Conservation (phyloP, 2,797 vertebrate genomes). For the Hippopotamyrus pictus region DNA sequence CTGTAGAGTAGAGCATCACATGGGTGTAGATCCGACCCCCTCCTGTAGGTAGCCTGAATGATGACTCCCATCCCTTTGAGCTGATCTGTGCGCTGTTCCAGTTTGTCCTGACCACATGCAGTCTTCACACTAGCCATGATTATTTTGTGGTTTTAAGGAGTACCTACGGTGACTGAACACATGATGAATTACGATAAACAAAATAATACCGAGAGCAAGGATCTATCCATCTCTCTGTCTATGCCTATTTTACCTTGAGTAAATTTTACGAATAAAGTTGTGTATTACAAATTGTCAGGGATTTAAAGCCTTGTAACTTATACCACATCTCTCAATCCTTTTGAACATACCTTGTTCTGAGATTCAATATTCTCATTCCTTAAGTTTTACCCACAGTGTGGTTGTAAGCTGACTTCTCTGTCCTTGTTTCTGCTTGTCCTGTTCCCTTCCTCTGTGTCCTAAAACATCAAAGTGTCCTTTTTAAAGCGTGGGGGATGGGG, state of each 20-base stretch:
- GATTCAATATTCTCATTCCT: neutral
- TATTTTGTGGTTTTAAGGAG: neutral
- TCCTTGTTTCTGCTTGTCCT: neutral
- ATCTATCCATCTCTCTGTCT: neutral
- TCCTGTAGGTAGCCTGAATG: conserved; percentile 7
- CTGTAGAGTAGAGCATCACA: conserved; percentile 5
- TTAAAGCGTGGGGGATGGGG: neutral
- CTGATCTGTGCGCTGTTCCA: neutral
- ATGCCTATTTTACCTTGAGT: neutral
- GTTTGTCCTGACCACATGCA: neutral
- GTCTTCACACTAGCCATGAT: neutral
- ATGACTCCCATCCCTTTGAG: neutral
- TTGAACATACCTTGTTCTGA: neutral
- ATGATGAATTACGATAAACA: neutral
- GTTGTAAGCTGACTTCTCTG: neutral
- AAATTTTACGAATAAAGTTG: neutral
- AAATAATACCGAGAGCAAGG: neutral
- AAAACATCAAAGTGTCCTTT: neutral
- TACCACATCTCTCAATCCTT: neutral
- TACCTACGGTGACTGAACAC: neutral
- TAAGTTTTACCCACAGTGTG: neutral
- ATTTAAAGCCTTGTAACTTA: neutral
- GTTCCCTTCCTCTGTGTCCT: neutral
- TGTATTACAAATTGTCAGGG: neutral
- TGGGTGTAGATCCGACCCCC: neutral